A percentile compares a stretch with the other conserved stretches of the same genome.
Conservation (phyloP, 1,140 invertebrate genomes). For the Pseudoatta argentina region DNA sequence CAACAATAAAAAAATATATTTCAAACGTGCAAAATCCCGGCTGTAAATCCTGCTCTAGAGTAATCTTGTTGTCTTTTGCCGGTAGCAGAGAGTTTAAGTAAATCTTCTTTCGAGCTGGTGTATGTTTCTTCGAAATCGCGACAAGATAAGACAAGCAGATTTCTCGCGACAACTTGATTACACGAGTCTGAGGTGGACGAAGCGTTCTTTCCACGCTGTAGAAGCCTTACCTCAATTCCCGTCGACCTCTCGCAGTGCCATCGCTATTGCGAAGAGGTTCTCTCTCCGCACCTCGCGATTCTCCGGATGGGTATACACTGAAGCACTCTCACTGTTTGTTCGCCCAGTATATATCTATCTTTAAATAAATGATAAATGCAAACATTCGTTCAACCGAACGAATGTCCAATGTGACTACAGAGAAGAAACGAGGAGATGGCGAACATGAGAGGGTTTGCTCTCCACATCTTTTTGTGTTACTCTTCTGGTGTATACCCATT, state of each 20-base stretch:
- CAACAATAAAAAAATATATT: constrained; percentile 3
- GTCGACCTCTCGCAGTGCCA: constrained; percentile 20
- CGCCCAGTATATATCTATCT: constrained; percentile 5
- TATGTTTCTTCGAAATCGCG: neutral
- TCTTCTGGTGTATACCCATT: constrained; percentile 15
- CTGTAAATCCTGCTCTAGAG: neutral
- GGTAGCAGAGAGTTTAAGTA: constrained; percentile 1
- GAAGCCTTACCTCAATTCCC: constrained; percentile 57
- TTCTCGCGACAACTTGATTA: constrained; percentile 56
- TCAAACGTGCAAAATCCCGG: neutral
- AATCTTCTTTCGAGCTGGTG: constrained; percentile 5
- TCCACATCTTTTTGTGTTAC: constrained; percentile 1
- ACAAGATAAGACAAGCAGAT: constrained; percentile 28
- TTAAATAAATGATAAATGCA: constrained; percentile 54
- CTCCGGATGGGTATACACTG: constrained; percentile 1
- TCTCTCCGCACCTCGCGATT: constrained; percentile 1
- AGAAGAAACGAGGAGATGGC: neutral
- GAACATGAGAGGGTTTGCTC: constrained; percentile 1
- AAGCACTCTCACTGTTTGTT: constrained; percentile 34
- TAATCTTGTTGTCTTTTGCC: constrained; percentile 3
- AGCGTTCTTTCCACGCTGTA: constrained; percentile 48
- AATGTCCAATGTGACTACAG: constrained; percentile 17
- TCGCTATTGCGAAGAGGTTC: constrained; percentile 25
- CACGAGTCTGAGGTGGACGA: constrained; percentile 36
- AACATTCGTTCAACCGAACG: constrained; percentile 6